phyloP scores from a whole-genome alignment of 2,888 invertebrate species.

The Pterostichus niger region DNA sequence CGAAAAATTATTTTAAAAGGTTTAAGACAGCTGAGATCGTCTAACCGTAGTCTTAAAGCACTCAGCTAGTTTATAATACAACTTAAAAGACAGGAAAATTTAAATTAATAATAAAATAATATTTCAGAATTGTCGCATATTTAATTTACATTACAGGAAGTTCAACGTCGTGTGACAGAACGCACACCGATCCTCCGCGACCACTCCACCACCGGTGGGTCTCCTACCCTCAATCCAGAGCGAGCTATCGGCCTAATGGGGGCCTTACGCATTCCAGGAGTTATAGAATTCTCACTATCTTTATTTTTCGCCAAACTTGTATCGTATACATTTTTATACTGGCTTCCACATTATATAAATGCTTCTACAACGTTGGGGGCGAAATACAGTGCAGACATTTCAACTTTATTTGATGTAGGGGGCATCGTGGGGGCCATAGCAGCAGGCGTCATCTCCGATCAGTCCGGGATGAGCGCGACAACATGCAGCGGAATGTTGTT shows the following conservation, averaged over 20 bases:
- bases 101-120: background rate
- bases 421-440: conserved; percentile 93
- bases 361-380: conserved; percentile 85
- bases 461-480: conserved; percentile 90
- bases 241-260: conserved; percentile 87
- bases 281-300: conserved; percentile 94
- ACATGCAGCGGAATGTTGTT: conserved; percentile 91
- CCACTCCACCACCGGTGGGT: conserved; percentile 23
- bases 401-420: conserved; percentile 92
- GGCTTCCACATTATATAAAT: conserved; percentile 95
- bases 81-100: too few relatives aligned
- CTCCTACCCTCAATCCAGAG: conserved; percentile 71
- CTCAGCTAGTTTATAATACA: too few relatives aligned
- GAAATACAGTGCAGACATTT: conserved; percentile 86
- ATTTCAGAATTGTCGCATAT: conserved; percentile 16
- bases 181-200: conserved; percentile 72
- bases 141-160: conserved; percentile 72
- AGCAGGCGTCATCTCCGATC: conserved; percentile 93
- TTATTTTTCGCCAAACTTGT: conserved; percentile 98
- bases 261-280: conserved; percentile 94
- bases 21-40: too few relatives aligned
- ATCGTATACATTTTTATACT: conserved; percentile 97
- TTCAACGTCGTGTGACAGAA: conserved; percentile 73
- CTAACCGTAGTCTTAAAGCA: too few relatives aligned
- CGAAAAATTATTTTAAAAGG: too few relatives aligned